Percentiles rank a stretch among this genome's conserved stretches.
Evolutionary conservation across 2,113 vertebrate genomes (phyloP).

Genomic region (Haliaeetus leucogaster): DNA sequence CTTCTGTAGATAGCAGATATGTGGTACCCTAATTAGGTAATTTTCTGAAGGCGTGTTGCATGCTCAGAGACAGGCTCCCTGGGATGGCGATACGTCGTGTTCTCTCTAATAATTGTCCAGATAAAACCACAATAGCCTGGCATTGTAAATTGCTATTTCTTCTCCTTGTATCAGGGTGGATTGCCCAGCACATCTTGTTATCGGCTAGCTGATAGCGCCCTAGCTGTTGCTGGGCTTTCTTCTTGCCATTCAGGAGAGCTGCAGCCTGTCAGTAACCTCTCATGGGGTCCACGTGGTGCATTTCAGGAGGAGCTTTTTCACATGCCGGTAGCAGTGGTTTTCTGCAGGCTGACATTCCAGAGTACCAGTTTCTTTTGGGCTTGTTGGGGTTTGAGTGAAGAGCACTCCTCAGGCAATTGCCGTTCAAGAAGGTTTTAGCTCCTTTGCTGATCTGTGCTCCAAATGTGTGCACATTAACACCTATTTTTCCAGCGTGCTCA

Average conservation of each 20-base stretch:
- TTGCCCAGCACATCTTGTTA: neutral
- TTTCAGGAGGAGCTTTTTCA: neutral
- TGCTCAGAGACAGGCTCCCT: neutral
- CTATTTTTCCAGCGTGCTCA: neutral
- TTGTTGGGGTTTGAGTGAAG: neutral
- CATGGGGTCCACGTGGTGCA: fast-evolving
- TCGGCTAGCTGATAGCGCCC: neutral
- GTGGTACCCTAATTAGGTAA: neutral
- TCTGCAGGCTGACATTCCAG: neutral
- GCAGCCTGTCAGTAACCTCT: neutral
- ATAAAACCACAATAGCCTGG: neutral
- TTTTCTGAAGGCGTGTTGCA: fast-evolving
- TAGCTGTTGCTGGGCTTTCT: neutral
- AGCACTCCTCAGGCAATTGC: neutral
- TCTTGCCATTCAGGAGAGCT: neutral
- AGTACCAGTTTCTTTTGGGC: neutral
- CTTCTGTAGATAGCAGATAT: neutral
- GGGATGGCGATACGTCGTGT: fast-evolving
- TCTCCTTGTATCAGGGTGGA: neutral
- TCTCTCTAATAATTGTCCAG: neutral
- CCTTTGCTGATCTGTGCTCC: neutral
- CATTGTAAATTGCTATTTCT: neutral
- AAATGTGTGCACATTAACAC: neutral
- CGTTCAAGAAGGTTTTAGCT: neutral
- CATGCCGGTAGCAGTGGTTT: neutral